phyloP scores from a whole-genome alignment of 2,888 invertebrate species.

The Lasioglossum marginatum region DNA sequence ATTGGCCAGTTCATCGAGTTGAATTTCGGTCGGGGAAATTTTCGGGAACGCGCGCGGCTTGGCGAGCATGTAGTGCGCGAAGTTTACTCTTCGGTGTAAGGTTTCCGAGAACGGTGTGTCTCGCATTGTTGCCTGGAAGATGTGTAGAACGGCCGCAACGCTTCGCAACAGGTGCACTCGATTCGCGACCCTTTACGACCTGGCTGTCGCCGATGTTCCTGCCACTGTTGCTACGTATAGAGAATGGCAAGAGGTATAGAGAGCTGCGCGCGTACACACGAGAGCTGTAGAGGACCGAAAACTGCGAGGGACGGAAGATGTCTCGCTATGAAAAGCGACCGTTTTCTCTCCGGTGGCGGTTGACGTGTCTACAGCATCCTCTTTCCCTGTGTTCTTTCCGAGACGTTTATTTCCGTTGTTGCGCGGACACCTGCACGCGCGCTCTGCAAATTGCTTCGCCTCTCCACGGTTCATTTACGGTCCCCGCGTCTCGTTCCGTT shows the following conservation, averaged over 20 bases:
- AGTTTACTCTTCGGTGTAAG: background rate
- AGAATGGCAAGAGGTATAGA: conserved; percentile 32
- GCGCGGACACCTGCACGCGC: background rate
- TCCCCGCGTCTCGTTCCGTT: conserved; percentile 4
- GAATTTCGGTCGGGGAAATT: background rate
- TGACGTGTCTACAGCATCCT: conserved; percentile 25
- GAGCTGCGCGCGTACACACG: background rate
- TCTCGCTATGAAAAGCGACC: conserved; percentile 37
- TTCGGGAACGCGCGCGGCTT: background rate
- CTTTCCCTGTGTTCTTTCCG: conserved; percentile 29
- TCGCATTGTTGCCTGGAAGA: background rate
- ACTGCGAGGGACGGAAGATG: conserved; percentile 41
- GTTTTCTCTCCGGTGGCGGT: background rate
- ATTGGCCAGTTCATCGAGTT: background rate
- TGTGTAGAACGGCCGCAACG: conserved; percentile 37
- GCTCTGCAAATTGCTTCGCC: conserved; percentile 36
- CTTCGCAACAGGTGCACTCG: conserved; percentile 72
- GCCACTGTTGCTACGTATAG: conserved; percentile 23
- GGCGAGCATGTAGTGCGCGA: background rate
- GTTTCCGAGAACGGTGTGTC: background rate
- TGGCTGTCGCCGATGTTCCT: conserved; percentile 33
- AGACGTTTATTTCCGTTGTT: conserved; percentile 25
- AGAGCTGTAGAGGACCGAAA: conserved; percentile 38
- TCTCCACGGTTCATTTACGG: conserved; percentile 44
- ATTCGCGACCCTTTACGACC: conserved; percentile 71